Conservation (phyloP, 2,797 vertebrate species). For the Arrhamphus sclerolepis region DNA sequence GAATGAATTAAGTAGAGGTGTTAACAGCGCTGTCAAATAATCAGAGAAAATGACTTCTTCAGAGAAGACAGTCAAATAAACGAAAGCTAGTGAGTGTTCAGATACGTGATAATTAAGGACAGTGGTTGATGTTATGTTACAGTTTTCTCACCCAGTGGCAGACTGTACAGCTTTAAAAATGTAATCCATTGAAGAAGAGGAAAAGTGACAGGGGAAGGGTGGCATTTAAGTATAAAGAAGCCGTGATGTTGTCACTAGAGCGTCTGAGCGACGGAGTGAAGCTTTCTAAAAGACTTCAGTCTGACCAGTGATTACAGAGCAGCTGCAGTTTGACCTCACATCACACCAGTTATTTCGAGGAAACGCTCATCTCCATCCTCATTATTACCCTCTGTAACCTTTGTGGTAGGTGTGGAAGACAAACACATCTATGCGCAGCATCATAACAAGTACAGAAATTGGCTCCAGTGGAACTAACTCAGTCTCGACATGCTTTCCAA, state of each 20-base stretch:
- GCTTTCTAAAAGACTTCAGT: slow-evolving; percentile 28
- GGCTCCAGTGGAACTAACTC: slow-evolving; percentile 42
- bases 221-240: slow-evolving; percentile 18
- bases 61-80: slow-evolving; percentile 36
- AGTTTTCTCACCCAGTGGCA: slow-evolving; percentile 37
- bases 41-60: slow-evolving; percentile 40
- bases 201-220: slow-evolving; percentile 2
- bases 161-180: slow-evolving; percentile 27
- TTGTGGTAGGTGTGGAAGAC: slow-evolving; percentile 3
- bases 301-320: slow-evolving; percentile 46
- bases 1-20: slow-evolving; percentile 38
- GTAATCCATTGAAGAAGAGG: slow-evolving; percentile 16
- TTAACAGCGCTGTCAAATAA: slow-evolving; percentile 40
- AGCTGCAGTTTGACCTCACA: slow-evolving; percentile 38
- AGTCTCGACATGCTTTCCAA: slow-evolving; percentile 17
- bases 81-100: no score
- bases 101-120: no score
- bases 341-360: slow-evolving; percentile 47
- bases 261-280: slow-evolving; percentile 25
- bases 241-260: slow-evolving; percentile 19
- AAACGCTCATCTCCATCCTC: slow-evolving; percentile 31
- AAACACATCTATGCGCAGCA: slow-evolving; percentile 20
- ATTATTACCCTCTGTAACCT: slow-evolving; percentile 27
- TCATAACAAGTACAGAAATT: slow-evolving; percentile 31
- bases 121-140: slow-evolving; percentile 45